Base-by-base conservation (phyloP, 2,113 vertebrate genomes). In the Globicephala melas region DNA sequence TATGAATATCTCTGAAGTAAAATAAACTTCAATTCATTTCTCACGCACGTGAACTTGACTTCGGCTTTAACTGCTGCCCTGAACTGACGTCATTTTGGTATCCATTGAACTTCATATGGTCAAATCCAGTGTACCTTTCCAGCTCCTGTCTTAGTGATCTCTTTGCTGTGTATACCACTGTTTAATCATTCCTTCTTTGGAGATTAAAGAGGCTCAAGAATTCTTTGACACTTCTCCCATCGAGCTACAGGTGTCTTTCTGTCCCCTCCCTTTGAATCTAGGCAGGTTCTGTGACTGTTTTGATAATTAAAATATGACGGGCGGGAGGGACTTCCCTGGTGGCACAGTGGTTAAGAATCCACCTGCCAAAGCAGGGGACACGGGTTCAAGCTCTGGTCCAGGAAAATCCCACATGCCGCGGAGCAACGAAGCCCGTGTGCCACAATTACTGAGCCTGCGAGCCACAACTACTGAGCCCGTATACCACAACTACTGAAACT, bases 381-480 rank as follows among this genome's bases (percentile, higher is more conserved):
- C 53, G 15, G 53, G 15, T 18, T 53, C 53, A 14, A 53, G 15
- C 15, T 17, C 15, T 53, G 15, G 15, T 53, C 50, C 50, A 17
- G 50, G 50, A 53, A 53, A 6, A 53, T 53, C 50, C 50, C 5
- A 53, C 50, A 53, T 53, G 50, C 50, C 5, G 15, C 5, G 5
- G 53, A 53, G 53, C 53, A 53, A 53, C 0, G 53, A 18, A 53
- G 15, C 53, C 53, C 15, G 0, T 6, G 53, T 5, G 0, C 15
- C 53, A 53, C 53, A 53, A 53, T 6, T 17, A 18, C 53, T 53
- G 53, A 53, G 53, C 53, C 53, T 53, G 53, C 1, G 15, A 53
- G 15, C 53, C 53, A 53, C 53, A 53, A 53, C 53, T 53, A 53
- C 53, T 53, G 53, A 53, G 53, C 15, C 53, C 15, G 1, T 5